Evolutionary conservation across 2,113 vertebrate genomes (phyloP).

Genomic region (Phyllostomus hastatus): DNA sequence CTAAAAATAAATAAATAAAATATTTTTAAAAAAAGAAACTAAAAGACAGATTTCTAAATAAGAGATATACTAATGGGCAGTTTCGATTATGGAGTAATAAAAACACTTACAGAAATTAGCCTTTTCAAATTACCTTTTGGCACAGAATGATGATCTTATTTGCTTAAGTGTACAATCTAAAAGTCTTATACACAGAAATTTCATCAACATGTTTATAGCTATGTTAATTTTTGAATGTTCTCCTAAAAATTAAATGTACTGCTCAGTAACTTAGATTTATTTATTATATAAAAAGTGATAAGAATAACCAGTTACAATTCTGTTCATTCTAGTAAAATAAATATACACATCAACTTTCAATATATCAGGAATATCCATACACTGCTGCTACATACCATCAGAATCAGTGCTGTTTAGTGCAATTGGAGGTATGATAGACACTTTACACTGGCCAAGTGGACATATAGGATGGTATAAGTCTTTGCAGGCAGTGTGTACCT

Average conservation of each 20-base stretch:
- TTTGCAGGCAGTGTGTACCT: slow-evolving; percentile 98
- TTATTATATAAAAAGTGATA: slow-evolving; percentile 31
- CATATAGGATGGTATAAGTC: slow-evolving; percentile 94
- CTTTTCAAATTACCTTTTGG: neutral
- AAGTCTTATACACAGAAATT: neutral
- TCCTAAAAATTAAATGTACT: slow-evolving; percentile 16
- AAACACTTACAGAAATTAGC: neutral
- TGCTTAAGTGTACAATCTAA: neutral
- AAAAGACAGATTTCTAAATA: slow-evolving; percentile 30
- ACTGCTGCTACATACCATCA: slow-evolving; percentile 89
- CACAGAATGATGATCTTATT: neutral
- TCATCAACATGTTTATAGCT: neutral
- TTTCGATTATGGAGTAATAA: neutral
- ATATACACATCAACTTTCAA: neutral
- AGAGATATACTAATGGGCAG: neutral
- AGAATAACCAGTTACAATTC: slow-evolving; percentile 50
- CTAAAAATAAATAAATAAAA: too few species aligned
- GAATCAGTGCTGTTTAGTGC: slow-evolving; percentile 99
- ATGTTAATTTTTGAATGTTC: neutral
- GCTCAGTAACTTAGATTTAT: slow-evolving; percentile 48
- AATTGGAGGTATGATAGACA: slow-evolving; percentile 97
- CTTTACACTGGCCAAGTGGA: slow-evolving; percentile 98
- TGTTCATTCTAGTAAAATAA: slow-evolving; percentile 12
- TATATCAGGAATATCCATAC: slow-evolving; percentile 28
- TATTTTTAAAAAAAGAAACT: neutral